Base-by-base conservation (phyloP, 2,113 vertebrate species). In the Tonatia bakeri region DNA sequence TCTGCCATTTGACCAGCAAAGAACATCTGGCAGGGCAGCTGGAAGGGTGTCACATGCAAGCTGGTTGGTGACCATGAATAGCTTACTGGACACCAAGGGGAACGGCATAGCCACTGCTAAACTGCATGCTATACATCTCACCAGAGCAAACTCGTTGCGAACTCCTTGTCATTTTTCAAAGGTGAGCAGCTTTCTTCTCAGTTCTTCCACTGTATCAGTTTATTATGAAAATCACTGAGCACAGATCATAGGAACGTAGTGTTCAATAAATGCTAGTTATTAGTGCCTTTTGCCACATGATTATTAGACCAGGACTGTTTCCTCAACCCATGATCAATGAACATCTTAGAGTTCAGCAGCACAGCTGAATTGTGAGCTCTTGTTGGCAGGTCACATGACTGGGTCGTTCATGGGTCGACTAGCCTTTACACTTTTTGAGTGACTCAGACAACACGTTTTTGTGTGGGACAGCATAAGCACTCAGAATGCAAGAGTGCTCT, bases 21-120 rank as follows among this genome's bases (percentile, higher is more conserved):
- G 72, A 90, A 61, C 81, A 92, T 90, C 80, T 95, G 86, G 47
- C 52, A 95, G 54, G 52, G 36, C 64, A 94, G 85, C 77, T 91
- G 94, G 88, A 85, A 36, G 31, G 16, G 40, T 87, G 87, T 87
- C 92, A 80, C 7, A 14, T 59, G 38, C 82, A 79, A 90, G 40
- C 56, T 90, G 85, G 22, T 9, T 50, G 24, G 64, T 45, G 67
- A 40, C 28, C 28, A 65, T 59, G 47, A 94, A 47, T 5, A 72
- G 52, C 72, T 91, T 52, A 45, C 56, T 45, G 31, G 76, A 59
- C 20, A 83, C 28, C 17, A 54, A 73, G 24, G 33, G 38, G 38
- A 88, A 69, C 77, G 73, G 16, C 61, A 0, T 8, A 20, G 43
- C 65, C 72, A 94, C 24, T 76, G 70, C 8, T 28, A 91, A 94